A percentile compares a stretch with the other conserved stretches of the same genome.
These are phyloP conservation scores for Drosophila nr. perissopoda DNA, from an alignment of 2,888 invertebrate genomes.

Conservation along the genomic window DNA sequence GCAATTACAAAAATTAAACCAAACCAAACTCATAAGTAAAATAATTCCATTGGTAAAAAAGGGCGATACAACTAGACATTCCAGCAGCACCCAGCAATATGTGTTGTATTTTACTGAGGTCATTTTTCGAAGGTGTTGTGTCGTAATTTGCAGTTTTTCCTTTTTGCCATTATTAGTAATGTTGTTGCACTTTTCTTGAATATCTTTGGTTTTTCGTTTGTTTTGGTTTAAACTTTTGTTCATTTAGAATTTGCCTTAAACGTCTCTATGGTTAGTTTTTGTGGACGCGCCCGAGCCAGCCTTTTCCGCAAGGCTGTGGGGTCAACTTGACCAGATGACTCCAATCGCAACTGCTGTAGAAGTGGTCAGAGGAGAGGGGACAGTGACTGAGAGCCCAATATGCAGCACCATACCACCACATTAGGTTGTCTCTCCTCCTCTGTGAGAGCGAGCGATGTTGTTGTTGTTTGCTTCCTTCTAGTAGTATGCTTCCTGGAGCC, in stretches of 20 bases:
- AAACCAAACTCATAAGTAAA: background rate
- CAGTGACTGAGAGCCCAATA: background rate
- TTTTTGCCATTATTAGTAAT: slow-evolving; percentile 67
- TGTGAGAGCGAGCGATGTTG: background rate
- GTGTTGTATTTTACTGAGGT: slow-evolving; percentile 73
- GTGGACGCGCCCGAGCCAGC: slow-evolving; percentile 57
- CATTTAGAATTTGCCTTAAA: slow-evolving; percentile 82
- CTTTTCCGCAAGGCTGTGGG: slow-evolving; percentile 10
- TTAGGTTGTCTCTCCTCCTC: background rate
- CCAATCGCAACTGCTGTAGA: background rate
- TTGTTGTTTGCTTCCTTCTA: background rate
- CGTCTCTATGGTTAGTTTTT: slow-evolving; percentile 82
- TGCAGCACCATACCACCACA: background rate
- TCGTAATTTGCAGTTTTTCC: slow-evolving; percentile 74
- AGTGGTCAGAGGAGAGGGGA: background rate
- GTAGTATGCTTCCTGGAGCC: slow-evolving; percentile 5
- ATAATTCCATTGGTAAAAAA: slow-evolving; percentile 50
- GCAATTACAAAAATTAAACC: slow-evolving; percentile 11
- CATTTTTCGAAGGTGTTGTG: slow-evolving; percentile 79
- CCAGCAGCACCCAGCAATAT: slow-evolving; percentile 73
- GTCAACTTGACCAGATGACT: background rate
- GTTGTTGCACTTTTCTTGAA: slow-evolving; percentile 64
- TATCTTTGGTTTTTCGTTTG: slow-evolving; percentile 61
- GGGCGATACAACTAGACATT: slow-evolving; percentile 79
- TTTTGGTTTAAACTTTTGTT: slow-evolving; percentile 65